A percentile compares a stretch with the other conserved stretches of the same genome.
Evolutionary conservation across 2,888 invertebrate species (phyloP).

Genomic region (Mellilla xanthometata): DNA sequence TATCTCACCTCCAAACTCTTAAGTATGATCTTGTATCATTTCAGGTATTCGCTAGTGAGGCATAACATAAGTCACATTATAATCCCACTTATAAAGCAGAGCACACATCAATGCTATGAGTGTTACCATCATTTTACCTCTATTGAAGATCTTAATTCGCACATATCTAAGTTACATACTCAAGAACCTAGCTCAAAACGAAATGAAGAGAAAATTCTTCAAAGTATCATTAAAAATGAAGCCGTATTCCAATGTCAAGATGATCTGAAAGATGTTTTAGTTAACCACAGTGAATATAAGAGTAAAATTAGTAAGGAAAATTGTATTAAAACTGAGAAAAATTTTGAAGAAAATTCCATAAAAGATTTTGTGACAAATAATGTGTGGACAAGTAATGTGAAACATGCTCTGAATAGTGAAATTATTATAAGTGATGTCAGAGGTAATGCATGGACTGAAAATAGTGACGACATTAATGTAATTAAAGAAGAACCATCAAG

Average conservation of each 20-base stretch:
- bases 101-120: conserved; percentile 30
- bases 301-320: conserved; percentile 8
- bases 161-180: conserved; percentile 29
- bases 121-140: conserved; percentile 41
- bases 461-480: not conserved
- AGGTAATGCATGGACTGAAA: not conserved
- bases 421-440: no score
- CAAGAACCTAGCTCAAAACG: not conserved
- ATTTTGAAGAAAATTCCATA: not conserved
- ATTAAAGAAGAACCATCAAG: conserved; percentile 1
- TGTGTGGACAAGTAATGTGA: no score
- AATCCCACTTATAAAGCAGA: conserved; percentile 45
- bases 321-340: conserved; percentile 6
- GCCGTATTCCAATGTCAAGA: conserved; percentile 1
- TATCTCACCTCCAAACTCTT: not conserved
- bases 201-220: not conserved
- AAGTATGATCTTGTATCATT: conserved; percentile 13
- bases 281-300: not conserved
- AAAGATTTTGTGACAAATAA: no score
- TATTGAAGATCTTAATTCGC: conserved; percentile 29
- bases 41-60: conserved; percentile 42
- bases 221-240: conserved; percentile 7
- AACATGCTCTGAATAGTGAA: no score
- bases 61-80: conserved; percentile 53
- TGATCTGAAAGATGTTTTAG: not conserved